Evolutionary conservation across 2,888 invertebrate species (phyloP).

Genomic region (Carpatolechia fugitivella): DNA sequence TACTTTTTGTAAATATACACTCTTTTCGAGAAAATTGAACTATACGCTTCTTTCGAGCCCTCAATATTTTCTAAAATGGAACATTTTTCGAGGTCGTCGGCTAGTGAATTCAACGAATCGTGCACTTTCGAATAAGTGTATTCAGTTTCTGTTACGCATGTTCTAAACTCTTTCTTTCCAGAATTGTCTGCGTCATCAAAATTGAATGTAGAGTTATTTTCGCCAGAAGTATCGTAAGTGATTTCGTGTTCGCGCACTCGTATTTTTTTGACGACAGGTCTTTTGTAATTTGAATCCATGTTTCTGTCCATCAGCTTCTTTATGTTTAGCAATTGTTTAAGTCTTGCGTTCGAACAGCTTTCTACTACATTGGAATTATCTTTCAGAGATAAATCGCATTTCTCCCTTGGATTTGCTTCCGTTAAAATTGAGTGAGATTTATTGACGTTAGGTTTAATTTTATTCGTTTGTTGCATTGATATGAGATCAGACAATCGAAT

Average conservation of each 20-base stretch:
- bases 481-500: neutral
- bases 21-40: neutral
- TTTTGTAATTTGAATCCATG: neutral
- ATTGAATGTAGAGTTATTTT: neutral
- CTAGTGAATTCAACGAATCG: neutral
- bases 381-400: neutral
- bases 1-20: neutral
- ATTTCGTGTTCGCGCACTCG: neutral
- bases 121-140: neutral
- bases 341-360: neutral
- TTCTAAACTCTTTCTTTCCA: neutral
- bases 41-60: neutral
- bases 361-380: neutral
- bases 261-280: neutral
- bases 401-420: neutral
- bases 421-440: neutral
- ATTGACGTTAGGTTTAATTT: neutral
- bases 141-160: neutral
- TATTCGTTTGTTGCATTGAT: neutral
- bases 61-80: neutral
- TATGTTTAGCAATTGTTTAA: neutral
- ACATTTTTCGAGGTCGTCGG: neutral
- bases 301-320: neutral
- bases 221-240: neutral
- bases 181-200: neutral